A percentile compares a stretch with the other conserved stretches of the same genome.
phyloP scores from a whole-genome alignment of 1,140 invertebrate genomes.

The Oreohelix idahoensis region DNA sequence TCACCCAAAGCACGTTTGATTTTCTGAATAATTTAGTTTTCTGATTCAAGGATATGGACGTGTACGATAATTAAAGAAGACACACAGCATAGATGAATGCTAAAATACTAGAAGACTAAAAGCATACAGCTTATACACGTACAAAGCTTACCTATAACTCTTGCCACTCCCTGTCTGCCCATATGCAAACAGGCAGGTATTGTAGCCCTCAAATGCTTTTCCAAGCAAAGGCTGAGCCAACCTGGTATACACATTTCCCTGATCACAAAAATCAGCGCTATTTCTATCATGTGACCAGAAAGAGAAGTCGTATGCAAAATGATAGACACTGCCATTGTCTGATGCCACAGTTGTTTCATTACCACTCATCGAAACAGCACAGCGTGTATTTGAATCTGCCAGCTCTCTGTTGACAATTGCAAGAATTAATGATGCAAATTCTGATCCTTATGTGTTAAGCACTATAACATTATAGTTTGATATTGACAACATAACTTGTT shows the following conservation, averaged over 20 bases:
- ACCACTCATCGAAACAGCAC: constrained; percentile 76
- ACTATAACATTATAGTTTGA: too few relatives aligned
- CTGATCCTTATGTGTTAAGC: too few relatives aligned
- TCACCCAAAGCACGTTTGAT: too few relatives aligned
- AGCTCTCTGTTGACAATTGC: too few relatives aligned
- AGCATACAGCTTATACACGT: neutral
- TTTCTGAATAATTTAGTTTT: too few relatives aligned
- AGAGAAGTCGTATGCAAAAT: constrained; percentile 78
- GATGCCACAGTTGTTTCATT: constrained; percentile 74
- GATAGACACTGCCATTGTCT: constrained; percentile 74
- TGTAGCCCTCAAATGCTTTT: constrained; percentile 73
- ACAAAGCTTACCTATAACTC: constrained; percentile 77
- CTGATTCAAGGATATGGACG: too few relatives aligned
- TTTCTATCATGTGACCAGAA: constrained; percentile 76
- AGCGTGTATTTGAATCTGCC: constrained; percentile 73
- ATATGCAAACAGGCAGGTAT: constrained; percentile 88
- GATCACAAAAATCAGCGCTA: constrained; percentile 62
- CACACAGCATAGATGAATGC: too few relatives aligned
- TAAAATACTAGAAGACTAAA: neutral
- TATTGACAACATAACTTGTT: too few relatives aligned
- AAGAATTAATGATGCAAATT: too few relatives aligned
- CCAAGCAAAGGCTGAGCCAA: constrained; percentile 70
- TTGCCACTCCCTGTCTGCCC: constrained; percentile 96
- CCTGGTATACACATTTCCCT: constrained; percentile 67
- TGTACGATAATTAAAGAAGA: too few relatives aligned